Evolutionary conservation across 2,888 invertebrate genomes (phyloP), one percentile per base, ranked within the genome.

Genomic region (Zygaena filipendulae): DNA sequence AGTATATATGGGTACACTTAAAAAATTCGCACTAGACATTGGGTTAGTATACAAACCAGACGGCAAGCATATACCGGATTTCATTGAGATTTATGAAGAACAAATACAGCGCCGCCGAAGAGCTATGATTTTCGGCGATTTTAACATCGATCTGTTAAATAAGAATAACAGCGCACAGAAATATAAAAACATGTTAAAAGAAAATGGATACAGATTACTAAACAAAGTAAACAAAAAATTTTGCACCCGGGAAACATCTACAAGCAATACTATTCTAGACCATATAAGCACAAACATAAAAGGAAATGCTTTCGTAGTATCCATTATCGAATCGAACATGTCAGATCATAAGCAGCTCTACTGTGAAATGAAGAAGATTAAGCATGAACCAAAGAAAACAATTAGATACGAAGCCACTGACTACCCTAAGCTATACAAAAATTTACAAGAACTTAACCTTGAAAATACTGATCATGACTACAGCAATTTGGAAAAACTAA

Each of bases 201-300:
- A n/a, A n/a, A n/a, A n/a, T n/a, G n/a, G n/a, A n/a, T n/a, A n/a
- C n/a, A n/a, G n/a, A n/a, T n/a, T n/a, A n/a, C n/a, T n/a, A n/a
- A n/a, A n/a, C n/a, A n/a, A n/a, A n/a, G n/a, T n/a, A n/a, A n/a
- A 35, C 3, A 5, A 2, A 14, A 4, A 22, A 2, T 30, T 38
- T 21, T 31, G 29, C 11, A 42, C 39, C 2, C 25, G 43, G 9
- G 31, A 35, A 19, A 38, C 39, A 3, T 3, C 5, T 1, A 33
- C 26, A 2, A 37, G 30, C 2, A 38, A 33, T 13, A 38, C 38
- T 6, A 36, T 43, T 20, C 3, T 43, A 5, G 42, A 43, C 13
- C n/a, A n/a, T n/a, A n/a, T n/a, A n/a, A n/a, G n/a, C n/a, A n/a
- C n/a, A n/a, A n/a, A n/a, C n/a, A n/a, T n/a, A n/a, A n/a, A n/a